These are phyloP conservation scores for Phlogophora meticulosa DNA, from an alignment of 2,888 invertebrate genomes.

Conservation along the genomic window DNA sequence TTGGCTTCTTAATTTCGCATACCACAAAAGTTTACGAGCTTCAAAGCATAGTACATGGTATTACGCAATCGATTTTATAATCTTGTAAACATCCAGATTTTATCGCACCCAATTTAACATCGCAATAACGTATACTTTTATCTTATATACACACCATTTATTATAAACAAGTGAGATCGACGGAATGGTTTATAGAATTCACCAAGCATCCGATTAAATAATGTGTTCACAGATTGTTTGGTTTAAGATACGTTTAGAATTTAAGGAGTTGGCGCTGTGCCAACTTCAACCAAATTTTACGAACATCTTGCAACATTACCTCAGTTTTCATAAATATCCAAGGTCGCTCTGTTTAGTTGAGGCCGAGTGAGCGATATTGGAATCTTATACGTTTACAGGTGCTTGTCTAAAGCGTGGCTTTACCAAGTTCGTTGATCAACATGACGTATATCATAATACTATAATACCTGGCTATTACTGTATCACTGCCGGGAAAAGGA, in stretches of 20 bases:
- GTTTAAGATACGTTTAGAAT: constrained; percentile 80
- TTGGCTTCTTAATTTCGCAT: constrained; percentile 30
- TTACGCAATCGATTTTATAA: constrained; percentile 60
- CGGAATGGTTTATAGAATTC: constrained; percentile 42
- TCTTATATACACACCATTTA: constrained; percentile 52
- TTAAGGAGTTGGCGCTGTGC: constrained; percentile 82
- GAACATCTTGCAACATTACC: constrained; percentile 87
- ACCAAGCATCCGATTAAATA: constrained; percentile 70
- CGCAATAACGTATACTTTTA: constrained; percentile 51
- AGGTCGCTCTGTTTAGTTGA: constrained; percentile 76
- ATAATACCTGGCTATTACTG: no score
- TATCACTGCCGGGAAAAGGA: no score
- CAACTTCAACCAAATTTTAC: constrained; percentile 85
- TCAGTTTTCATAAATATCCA: constrained; percentile 89
- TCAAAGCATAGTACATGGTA: constrained; percentile 38
- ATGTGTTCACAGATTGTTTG: constrained; percentile 82
- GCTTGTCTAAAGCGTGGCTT: constrained; percentile 15
- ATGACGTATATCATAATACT: no score
- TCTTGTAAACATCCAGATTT: constrained; percentile 58
- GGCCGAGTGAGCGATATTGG: constrained; percentile 75
- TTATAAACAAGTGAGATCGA: constrained; percentile 62
- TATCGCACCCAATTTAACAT: constrained; percentile 45
- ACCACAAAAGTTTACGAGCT: constrained; percentile 41
- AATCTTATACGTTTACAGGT: constrained; percentile 51
- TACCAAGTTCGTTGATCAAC: background rate